These are phyloP conservation scores for Meghimatium bilineatum DNA, from an alignment of 2,888 invertebrate genomes.

Conservation along the genomic window DNA sequence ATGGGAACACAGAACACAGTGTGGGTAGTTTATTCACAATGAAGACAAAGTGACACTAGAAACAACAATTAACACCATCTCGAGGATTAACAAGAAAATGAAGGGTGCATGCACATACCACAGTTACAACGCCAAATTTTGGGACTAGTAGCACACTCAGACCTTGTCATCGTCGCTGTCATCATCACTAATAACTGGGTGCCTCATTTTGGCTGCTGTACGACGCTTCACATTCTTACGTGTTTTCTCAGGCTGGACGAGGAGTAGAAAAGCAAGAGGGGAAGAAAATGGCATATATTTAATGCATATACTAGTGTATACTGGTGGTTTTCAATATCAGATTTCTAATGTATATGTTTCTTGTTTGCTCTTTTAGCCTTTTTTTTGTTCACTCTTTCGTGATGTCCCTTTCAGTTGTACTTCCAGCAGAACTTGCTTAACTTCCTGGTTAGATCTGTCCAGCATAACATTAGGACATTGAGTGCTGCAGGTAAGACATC, in stretches of 20 bases:
- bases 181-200: conserved; percentile 70
- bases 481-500: too few species aligned
- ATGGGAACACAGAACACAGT: background rate
- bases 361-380: too few species aligned
- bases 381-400: too few species aligned
- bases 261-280: background rate
- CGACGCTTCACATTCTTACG: conserved; percentile 54
- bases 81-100: conserved; percentile 7
- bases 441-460: too few species aligned
- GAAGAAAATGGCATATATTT: background rate
- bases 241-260: conserved; percentile 44
- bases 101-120: conserved; percentile 45
- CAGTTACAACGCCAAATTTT: conserved; percentile 46
- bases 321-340: background rate
- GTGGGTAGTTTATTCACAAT: background rate
- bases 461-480: too few species aligned
- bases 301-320: background rate
- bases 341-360: background rate
- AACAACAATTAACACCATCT: background rate
- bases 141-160: conserved; percentile 40
- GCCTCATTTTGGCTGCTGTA: conserved; percentile 54
- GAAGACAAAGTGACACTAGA: background rate
- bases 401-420: too few species aligned
- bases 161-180: conserved; percentile 63
- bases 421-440: too few species aligned